A percentile compares a stretch with the other conserved stretches of the same genome.
These are phyloP conservation scores for Pelodytes ibericus DNA, from an alignment of 2,797 vertebrate species.

Conservation along the genomic window DNA sequence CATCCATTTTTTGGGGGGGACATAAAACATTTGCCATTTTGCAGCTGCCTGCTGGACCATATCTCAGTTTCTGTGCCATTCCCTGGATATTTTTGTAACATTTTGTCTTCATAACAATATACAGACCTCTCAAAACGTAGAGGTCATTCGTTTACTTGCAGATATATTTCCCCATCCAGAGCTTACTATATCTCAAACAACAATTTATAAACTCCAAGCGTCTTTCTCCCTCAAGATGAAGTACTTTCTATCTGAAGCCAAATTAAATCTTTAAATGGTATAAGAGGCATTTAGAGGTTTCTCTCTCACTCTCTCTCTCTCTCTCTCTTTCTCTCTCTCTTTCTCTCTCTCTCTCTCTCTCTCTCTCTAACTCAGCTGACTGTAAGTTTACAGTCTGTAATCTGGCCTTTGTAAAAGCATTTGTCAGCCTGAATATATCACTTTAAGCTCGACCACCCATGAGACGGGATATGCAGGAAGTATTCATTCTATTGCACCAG, in stretches of 20 bases:
- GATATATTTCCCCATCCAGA: constrained; percentile 63
- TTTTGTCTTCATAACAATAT: constrained; percentile 64
- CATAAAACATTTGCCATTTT: constrained; percentile 56
- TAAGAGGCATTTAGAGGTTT: constrained; percentile 73
- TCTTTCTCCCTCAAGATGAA: constrained; percentile 63
- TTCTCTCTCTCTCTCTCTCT: constrained; percentile 57
- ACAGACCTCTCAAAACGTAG: constrained; percentile 62
- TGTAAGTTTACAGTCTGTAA: constrained; percentile 92
- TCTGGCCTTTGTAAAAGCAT: constrained; percentile 88
- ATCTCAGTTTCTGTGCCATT: constrained; percentile 58
- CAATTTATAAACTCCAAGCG: constrained; percentile 67
- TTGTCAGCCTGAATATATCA: constrained; percentile 90
- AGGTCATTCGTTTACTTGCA: constrained; percentile 66
- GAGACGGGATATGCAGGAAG: constrained; percentile 79
- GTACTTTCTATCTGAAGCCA: constrained; percentile 70
- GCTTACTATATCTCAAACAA: constrained; percentile 65
- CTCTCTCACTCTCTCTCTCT: constrained; percentile 56
- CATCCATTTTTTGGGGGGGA: constrained; percentile 19
- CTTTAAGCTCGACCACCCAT: constrained; percentile 90
- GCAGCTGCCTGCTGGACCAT: constrained; percentile 54
- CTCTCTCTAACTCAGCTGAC: constrained; percentile 79
- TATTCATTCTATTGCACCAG: constrained; percentile 71
- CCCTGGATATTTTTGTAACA: constrained; percentile 59
- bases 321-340: constrained; percentile 76
- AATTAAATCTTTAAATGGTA: constrained; percentile 73